Conservation (phyloP, 2,113 vertebrate genomes). For the Amblyopsis rosae region DNA sequence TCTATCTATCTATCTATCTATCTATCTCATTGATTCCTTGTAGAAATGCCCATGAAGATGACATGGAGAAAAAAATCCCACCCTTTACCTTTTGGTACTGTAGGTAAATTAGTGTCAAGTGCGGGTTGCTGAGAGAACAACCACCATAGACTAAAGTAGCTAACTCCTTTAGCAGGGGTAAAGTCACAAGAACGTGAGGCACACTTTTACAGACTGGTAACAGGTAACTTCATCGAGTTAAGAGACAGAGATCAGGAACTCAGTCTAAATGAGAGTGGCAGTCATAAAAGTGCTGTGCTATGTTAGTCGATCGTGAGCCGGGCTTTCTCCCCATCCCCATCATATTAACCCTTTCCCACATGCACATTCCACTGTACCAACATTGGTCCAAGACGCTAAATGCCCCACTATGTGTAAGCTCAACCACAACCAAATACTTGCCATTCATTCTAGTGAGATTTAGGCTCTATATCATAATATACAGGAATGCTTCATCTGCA, state of each 20-base stretch:
- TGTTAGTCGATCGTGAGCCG: constrained; percentile 62
- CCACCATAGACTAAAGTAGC: constrained; percentile 25
- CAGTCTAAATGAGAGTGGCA: constrained; percentile 65
- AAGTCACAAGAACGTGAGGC: constrained; percentile 53
- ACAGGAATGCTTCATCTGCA: constrained; percentile 42
- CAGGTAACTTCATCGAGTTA: constrained; percentile 43
- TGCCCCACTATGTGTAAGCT: constrained; percentile 73
- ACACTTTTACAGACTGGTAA: constrained; percentile 40
- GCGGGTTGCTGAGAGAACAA: constrained; percentile 16
- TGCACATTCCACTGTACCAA: constrained; percentile 59
- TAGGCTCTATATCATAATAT: constrained; percentile 52
- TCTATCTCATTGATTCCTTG: neutral
- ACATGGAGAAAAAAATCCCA: neutral
- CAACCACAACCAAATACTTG: constrained; percentile 78
- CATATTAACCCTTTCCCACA: constrained; percentile 30
- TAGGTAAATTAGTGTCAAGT: constrained; percentile 2
- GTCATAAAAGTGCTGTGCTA: constrained; percentile 81
- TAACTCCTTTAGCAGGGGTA: constrained; percentile 21
- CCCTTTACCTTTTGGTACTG: neutral
- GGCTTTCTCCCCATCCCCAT: constrained; percentile 34
- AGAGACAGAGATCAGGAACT: constrained; percentile 46
- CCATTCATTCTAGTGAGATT: constrained; percentile 62
- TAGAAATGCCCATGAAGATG: neutral
- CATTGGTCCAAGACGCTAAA: constrained; percentile 81
- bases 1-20: too few species aligned